Evolutionary conservation across 2,888 invertebrate species (phyloP), one percentile per base, ranked within the genome.

Genomic region (Platerodrilus igneus): DNA sequence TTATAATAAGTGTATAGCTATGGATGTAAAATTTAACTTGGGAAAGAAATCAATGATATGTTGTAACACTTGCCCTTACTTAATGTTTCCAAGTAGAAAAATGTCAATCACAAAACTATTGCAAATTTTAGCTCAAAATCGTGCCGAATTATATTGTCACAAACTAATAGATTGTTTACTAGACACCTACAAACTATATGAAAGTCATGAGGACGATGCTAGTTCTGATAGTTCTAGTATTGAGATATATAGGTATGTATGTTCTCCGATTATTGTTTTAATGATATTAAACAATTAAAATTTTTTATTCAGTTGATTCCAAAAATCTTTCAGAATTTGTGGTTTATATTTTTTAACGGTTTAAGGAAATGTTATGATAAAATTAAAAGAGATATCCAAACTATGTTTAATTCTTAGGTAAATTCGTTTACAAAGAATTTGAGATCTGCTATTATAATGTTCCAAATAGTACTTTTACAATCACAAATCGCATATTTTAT

Each of bases 11-110:
- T 67, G 79, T 25, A 64, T 80, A 29, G 72, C 75, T 2, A 63
- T 81, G 48, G 78, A 81, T 54, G 71, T 72, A 43, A 77, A 77
- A 53, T 66, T 56, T 49, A 71, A 71, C 20, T 73, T 77, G 37
- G 71, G 73, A 19, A 67, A 72, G 1, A 75, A 75, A 45, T 74
- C 75, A 50, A 77, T 76, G 51, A 70, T 85, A 17, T 85, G 83
- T 60, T 83, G 81, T 55, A 88, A 88, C 58, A 83, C 84, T 8
- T 86, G 83, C 57, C 85, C 89, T 0, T 75, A 74, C 37, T 71
- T 85, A 32, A 69, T 85, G 22, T 78, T 82, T 53, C 81, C 83
- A 32, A 72, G 82, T 9, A 80, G 82, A 61, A 78, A 79, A 48
- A 74, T 89, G 15, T 82, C 87, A 3, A 74, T 86, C 30, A 81